A percentile compares a stretch with the other conserved stretches of the same genome.
phyloP scores from a whole-genome alignment of 2,888 invertebrate species.

The Exephanes ischioxanthus region DNA sequence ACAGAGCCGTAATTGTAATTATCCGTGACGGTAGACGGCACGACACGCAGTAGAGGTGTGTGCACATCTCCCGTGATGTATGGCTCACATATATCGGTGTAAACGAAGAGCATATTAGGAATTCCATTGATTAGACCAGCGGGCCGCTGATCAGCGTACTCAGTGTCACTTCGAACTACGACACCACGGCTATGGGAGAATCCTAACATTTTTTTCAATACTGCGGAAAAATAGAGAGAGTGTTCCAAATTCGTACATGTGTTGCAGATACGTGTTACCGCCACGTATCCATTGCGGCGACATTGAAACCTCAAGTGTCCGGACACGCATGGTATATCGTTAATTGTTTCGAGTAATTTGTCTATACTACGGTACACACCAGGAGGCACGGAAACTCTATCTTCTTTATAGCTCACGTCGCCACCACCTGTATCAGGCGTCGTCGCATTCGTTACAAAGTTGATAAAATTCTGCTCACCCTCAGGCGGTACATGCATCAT shows the following conservation, averaged over 20 bases:
- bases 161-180: too few species aligned
- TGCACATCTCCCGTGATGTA: too few species aligned
- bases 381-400: neutral
- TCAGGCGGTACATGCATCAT: slow-evolving; percentile 21
- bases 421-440: neutral
- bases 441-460: neutral
- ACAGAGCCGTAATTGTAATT: too few species aligned
- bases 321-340: neutral
- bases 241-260: neutral
- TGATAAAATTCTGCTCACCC: neutral
- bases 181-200: too few species aligned
- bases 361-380: slow-evolving; percentile 5
- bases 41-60: too few species aligned
- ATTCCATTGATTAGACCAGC: too few species aligned
- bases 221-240: too few species aligned
- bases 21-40: too few species aligned
- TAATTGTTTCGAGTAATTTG: neutral
- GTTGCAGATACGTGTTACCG: neutral
- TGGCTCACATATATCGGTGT: too few species aligned
- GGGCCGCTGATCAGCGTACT: too few species aligned
- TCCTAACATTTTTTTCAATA: too few species aligned
- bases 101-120: too few species aligned
- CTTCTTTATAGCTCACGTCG: neutral
- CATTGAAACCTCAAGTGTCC: neutral
- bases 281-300: neutral